Conservation (phyloP, 2,113 vertebrate genomes). For the Cettia cetti region DNA sequence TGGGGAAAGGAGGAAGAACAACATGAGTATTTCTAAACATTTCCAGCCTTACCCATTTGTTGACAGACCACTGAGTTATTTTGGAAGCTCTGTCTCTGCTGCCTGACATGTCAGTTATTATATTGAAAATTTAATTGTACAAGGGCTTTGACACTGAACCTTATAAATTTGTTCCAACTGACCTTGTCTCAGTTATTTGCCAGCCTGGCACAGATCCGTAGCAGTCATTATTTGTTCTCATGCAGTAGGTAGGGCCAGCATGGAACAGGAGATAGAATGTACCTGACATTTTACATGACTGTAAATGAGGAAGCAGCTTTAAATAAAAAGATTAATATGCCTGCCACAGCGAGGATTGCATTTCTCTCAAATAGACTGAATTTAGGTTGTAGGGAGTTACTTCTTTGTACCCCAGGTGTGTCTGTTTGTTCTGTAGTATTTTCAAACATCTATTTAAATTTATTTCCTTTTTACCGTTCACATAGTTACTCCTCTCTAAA, state of each 20-base stretch:
- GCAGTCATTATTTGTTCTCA: constrained; percentile 46
- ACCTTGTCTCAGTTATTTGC: constrained; percentile 69
- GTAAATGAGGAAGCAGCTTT: constrained; percentile 49
- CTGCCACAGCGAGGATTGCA: not conserved
- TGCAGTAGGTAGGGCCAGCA: constrained; percentile 10
- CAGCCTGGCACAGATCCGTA: constrained; percentile 33
- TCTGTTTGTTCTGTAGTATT: constrained; percentile 41
- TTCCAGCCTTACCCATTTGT: constrained; percentile 59
- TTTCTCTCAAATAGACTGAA: constrained; percentile 27
- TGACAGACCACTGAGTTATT: constrained; percentile 65
- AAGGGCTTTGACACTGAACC: constrained; percentile 48
- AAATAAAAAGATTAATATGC: constrained; percentile 51
- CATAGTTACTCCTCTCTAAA: constrained; percentile 23
- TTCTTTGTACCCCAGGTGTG: not conserved
- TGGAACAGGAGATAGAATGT: constrained; percentile 1
- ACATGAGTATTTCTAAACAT: constrained; percentile 52
- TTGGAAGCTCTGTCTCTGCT: constrained; percentile 53
- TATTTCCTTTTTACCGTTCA: constrained; percentile 16
- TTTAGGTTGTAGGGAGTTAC: constrained; percentile 33
- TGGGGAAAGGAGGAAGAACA: not conserved
- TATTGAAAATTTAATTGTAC: constrained; percentile 57
- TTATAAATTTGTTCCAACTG: constrained; percentile 67
- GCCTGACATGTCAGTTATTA: constrained; percentile 13
- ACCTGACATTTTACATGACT: constrained; percentile 37
- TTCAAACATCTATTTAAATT: constrained; percentile 49